Conservation (phyloP, 1,140 invertebrate species). For the Zelostemma sp. region DNA sequence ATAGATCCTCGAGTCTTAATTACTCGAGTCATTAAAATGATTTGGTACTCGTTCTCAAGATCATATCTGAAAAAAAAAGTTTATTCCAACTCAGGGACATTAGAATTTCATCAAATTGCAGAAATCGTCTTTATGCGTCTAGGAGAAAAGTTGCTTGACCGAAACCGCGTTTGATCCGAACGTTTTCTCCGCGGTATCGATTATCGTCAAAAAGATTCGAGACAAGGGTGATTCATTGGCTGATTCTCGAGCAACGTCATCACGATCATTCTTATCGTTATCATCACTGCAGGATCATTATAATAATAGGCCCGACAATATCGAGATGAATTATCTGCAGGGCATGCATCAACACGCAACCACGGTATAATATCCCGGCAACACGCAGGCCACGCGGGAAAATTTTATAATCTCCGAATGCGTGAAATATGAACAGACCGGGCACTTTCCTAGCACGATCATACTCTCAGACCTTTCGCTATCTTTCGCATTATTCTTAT, state of each 20-base stretch:
- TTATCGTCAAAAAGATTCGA: too few species aligned
- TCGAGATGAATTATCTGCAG: conserved; percentile 35
- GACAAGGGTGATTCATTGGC: too few species aligned
- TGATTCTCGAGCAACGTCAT: neutral
- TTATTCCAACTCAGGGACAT: neutral
- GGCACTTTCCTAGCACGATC: conserved; percentile 15
- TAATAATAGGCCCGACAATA: conserved; percentile 43
- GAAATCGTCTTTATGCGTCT: too few species aligned
- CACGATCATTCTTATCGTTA: conserved; percentile 27
- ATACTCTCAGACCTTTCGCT: neutral
- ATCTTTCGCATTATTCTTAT: neutral
- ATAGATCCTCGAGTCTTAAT: conserved; percentile 48
- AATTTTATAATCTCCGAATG: conserved; percentile 23
- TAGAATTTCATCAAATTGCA: too few species aligned
- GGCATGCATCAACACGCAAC: conserved; percentile 41
- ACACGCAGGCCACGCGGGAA: conserved; percentile 25
- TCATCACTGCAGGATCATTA: conserved; percentile 37
- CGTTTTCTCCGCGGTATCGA: too few species aligned
- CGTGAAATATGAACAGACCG: conserved; percentile 44
- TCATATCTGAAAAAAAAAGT: neutral
- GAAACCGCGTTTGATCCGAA: too few species aligned
- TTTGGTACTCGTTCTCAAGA: conserved; percentile 30
- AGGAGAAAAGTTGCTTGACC: too few species aligned
- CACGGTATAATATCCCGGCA: conserved; percentile 38
- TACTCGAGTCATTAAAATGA: conserved; percentile 44